These are phyloP conservation scores for Hystrix brachyura DNA, from an alignment of 2,113 vertebrate genomes.

Conservation along the genomic window DNA sequence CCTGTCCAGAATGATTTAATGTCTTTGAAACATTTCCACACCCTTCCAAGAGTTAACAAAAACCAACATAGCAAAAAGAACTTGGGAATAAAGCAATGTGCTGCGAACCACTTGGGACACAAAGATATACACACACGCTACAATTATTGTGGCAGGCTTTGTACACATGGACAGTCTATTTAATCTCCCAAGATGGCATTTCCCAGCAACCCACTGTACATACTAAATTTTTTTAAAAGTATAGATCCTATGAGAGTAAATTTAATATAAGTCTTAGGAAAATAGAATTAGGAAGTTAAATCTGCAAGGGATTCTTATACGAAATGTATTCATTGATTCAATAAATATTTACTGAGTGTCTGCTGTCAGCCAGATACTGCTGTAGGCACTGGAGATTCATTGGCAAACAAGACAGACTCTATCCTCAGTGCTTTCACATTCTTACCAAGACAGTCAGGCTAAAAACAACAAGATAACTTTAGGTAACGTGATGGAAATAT, in stretches of 20 bases:
- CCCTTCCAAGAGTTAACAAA: background rate
- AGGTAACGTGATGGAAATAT: background rate
- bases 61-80: background rate
- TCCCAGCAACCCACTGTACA: background rate
- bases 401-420: slow-evolving; percentile 34
- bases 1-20: background rate
- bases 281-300: slow-evolving; percentile 47
- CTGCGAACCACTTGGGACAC: background rate
- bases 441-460: background rate
- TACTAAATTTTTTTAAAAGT: background rate
- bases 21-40: slow-evolving; percentile 4
- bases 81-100: background rate
- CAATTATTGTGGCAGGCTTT: background rate
- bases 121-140: rapidly evolving
- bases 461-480: background rate
- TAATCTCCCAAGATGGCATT: background rate
- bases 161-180: background rate
- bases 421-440: background rate
- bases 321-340: slow-evolving; percentile 43
- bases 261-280: slow-evolving; percentile 62
- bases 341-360: slow-evolving; percentile 53
- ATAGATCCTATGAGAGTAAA: background rate
- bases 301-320: slow-evolving; percentile 6
- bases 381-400: background rate
- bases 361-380: background rate